phyloP scores from a whole-genome alignment of 1,140 invertebrate genomes.

The Bilobella aurantiaca region DNA sequence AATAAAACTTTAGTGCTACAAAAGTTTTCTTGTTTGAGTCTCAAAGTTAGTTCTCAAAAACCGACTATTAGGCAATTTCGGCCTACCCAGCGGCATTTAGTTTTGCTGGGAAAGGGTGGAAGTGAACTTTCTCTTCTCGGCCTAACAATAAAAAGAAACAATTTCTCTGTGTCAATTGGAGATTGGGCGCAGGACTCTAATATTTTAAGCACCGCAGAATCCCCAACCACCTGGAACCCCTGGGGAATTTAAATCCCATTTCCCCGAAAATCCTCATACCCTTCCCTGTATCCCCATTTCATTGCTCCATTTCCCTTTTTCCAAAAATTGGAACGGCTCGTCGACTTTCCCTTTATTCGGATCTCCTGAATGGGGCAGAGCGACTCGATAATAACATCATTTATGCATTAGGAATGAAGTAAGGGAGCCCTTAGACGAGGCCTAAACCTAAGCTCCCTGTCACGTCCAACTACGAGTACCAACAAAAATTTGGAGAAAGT shows the following conservation, averaged over 20 bases:
- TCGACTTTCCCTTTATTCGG: not conserved
- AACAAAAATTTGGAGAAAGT: not conserved
- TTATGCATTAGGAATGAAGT: not conserved
- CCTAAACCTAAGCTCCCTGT: not conserved
- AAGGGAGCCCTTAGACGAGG: not conserved
- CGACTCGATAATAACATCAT: slow-evolving; percentile 8
- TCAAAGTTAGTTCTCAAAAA: too few relatives aligned
- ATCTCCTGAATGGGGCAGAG: not conserved
- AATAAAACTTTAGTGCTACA: too few relatives aligned
- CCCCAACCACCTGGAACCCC: not conserved
- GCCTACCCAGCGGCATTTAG: too few relatives aligned
- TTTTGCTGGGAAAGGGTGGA: too few relatives aligned
- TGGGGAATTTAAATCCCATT: not conserved
- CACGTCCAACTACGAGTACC: slow-evolving; percentile 3
- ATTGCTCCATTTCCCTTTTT: not conserved
- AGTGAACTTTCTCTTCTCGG: too few relatives aligned
- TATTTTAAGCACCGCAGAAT: not conserved
- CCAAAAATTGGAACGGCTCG: not conserved
- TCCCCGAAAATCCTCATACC: not conserved
- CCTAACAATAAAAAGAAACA: not conserved
- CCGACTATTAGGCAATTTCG: too few relatives aligned
- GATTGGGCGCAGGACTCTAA: too few relatives aligned
- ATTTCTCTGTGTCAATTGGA: not conserved
- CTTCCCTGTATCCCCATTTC: not conserved
- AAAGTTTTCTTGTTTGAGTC: too few relatives aligned